Conservation (phyloP, 2,888 invertebrate genomes). For the Temnothorax rugatulus region DNA sequence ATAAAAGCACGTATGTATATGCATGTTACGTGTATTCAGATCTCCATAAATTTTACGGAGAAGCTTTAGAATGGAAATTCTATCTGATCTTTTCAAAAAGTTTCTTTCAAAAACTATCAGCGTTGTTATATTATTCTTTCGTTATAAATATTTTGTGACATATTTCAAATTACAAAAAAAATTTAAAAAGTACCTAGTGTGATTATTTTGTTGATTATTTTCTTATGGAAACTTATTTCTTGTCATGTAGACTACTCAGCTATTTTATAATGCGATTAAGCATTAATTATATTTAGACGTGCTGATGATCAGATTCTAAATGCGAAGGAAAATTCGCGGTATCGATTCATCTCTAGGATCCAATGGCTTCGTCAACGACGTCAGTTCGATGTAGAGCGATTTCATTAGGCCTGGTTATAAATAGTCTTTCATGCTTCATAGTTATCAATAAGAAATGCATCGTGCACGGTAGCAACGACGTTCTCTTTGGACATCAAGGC, state of each 20-base stretch:
- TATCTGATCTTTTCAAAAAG: not conserved
- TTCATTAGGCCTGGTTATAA: conserved; percentile 54
- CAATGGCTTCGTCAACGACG: conserved; percentile 13
- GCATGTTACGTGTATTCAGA: not conserved
- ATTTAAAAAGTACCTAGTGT: not conserved
- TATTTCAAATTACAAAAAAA: not conserved
- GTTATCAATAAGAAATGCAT: conserved; percentile 66
- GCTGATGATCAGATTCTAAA: conserved; percentile 6
- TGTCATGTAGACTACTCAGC: not conserved
- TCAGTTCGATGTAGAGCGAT: conserved; percentile 42
- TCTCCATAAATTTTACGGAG: not conserved
- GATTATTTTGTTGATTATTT: not conserved
- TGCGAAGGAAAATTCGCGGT: not conserved
- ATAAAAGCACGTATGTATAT: not conserved
- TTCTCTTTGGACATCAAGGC: conserved; percentile 32
- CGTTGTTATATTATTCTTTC: not conserved
- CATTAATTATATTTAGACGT: not conserved
- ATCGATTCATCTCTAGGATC: conserved; percentile 16
- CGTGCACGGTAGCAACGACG: conserved; percentile 32
- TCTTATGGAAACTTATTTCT: not conserved
- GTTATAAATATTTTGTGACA: not conserved
- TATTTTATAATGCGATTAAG: not conserved
- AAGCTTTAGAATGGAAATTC: not conserved
- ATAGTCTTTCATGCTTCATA: conserved; percentile 58
- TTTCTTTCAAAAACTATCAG: not conserved